Evolutionary conservation across 2,797 vertebrate genomes (phyloP).

Genomic region (Eidolon dupreanum): DNA sequence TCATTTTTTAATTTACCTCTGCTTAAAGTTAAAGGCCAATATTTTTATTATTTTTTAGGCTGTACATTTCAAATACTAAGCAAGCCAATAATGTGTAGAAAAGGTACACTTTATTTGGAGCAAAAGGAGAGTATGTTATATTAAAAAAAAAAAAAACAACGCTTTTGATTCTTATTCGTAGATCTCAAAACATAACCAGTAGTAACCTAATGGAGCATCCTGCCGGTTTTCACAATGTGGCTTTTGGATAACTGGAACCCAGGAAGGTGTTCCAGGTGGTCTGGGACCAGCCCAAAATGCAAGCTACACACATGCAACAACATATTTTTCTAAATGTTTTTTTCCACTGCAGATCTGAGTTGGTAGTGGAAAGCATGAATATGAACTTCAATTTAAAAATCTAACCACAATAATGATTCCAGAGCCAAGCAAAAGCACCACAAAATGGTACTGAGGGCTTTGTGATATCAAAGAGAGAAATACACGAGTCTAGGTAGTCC

Average conservation of each 20-base stretch:
- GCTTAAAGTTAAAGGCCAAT: slow-evolving; percentile 25
- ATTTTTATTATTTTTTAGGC: slow-evolving; percentile 57
- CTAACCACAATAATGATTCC: slow-evolving; percentile 61
- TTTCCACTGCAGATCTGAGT: slow-evolving; percentile 61
- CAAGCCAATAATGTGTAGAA: not conserved
- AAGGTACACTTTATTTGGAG: not conserved
- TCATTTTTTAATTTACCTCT: slow-evolving; percentile 58
- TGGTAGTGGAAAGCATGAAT: slow-evolving; percentile 54
- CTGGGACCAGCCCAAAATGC: slow-evolving; percentile 50
- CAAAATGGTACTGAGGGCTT: slow-evolving; percentile 10
- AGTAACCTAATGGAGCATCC: not conserved
- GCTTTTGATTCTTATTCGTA: not conserved
- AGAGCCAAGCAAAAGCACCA: slow-evolving; percentile 60
- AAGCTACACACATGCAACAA: not conserved
- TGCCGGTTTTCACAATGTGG: not conserved
- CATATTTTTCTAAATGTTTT: slow-evolving; percentile 65
- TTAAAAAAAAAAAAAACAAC: not conserved
- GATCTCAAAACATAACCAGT: not conserved
- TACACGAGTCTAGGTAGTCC: slow-evolving; percentile 31
- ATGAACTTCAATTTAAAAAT: not conserved
- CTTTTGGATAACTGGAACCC: slow-evolving; percentile 11
- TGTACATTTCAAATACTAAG: slow-evolving; percentile 24
- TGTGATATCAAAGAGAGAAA: slow-evolving; percentile 45
- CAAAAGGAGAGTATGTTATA: slow-evolving; percentile 1
- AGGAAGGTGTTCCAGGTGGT: slow-evolving; percentile 67